These are phyloP conservation scores for Luscinia megarhynchos DNA, from an alignment of 2,797 vertebrate genomes.

Conservation along the genomic window DNA sequence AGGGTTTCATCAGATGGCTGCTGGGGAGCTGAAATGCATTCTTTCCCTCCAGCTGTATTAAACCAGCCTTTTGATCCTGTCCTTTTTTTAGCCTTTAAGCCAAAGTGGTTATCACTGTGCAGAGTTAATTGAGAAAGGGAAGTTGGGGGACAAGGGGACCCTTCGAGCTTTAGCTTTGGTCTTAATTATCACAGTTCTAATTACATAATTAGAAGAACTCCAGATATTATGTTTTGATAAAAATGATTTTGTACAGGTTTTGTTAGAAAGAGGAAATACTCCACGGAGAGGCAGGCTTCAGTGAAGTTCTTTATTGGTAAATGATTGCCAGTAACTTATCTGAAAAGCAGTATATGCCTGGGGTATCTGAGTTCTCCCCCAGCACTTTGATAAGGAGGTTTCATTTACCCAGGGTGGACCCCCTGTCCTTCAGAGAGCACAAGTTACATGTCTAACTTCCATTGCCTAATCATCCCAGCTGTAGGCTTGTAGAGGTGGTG, in stretches of 20 bases:
- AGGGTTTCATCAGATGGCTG: slow-evolving; percentile 73
- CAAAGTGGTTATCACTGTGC: slow-evolving; percentile 73
- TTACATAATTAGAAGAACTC: slow-evolving; percentile 42
- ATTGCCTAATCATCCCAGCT: neutral
- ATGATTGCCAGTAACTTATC: slow-evolving; percentile 40
- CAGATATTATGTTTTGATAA: slow-evolving; percentile 39
- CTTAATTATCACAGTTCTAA: slow-evolving; percentile 45
- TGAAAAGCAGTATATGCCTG: neutral
- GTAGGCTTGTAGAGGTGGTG: neutral
- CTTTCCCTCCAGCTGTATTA: slow-evolving; percentile 75
- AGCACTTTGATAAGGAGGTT: neutral
- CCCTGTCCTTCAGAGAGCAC: neutral
- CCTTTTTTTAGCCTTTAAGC: slow-evolving; percentile 64
- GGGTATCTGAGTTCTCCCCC: neutral
- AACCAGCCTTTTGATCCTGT: slow-evolving; percentile 69
- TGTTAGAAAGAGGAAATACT: neutral
- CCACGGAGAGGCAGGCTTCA: neutral
- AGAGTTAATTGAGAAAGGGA: slow-evolving; percentile 72
- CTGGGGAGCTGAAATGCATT: slow-evolving; percentile 75
- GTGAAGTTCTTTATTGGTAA: slow-evolving; percentile 35
- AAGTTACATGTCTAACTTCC: neutral
- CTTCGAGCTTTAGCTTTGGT: slow-evolving; percentile 14
- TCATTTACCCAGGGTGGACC: slow-evolving; percentile 31
- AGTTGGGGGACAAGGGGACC: slow-evolving; percentile 39
- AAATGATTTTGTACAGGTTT: slow-evolving; percentile 34